Conservation (phyloP, 2,888 invertebrate species). For the Choristoneura rosaceana region DNA sequence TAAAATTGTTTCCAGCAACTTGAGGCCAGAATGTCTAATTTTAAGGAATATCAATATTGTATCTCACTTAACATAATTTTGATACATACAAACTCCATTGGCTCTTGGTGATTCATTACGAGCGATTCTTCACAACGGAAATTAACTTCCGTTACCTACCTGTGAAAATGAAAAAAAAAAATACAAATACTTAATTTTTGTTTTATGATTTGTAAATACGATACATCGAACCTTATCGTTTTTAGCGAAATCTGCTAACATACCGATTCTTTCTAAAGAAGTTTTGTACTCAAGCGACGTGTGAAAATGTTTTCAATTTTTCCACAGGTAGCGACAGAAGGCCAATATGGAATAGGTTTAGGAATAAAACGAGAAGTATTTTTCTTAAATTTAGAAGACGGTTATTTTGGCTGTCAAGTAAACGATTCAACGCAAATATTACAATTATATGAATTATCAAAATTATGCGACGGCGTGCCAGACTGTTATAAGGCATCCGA, state of each 20-base stretch:
- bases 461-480: slow-evolving; percentile 95
- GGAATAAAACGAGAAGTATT: slow-evolving; percentile 96
- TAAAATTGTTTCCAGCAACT: too few species aligned
- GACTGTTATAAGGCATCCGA: slow-evolving; percentile 97
- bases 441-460: slow-evolving; percentile 97
- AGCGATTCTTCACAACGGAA: background rate
- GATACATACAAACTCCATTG: background rate
- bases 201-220: background rate
- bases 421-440: slow-evolving; percentile 98
- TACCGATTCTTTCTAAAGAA: slow-evolving; percentile 8
- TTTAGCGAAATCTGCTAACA: background rate
- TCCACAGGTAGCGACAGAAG: slow-evolving; percentile 90
- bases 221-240: background rate
- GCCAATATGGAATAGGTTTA: slow-evolving; percentile 92
- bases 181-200: too few species aligned
- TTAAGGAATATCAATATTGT: too few species aligned
- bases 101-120: background rate
- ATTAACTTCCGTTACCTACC: background rate
- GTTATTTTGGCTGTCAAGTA: slow-evolving; percentile 98
- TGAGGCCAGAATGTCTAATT: too few species aligned
- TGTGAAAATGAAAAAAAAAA: background rate
- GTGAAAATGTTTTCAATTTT: slow-evolving; percentile 35
- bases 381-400: slow-evolving; percentile 98
- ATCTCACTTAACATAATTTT: background rate
- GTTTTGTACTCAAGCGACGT: slow-evolving; percentile 5